phyloP scores from a whole-genome alignment of 2,797 vertebrate genomes.

The Dicrostonyx torquatus region DNA sequence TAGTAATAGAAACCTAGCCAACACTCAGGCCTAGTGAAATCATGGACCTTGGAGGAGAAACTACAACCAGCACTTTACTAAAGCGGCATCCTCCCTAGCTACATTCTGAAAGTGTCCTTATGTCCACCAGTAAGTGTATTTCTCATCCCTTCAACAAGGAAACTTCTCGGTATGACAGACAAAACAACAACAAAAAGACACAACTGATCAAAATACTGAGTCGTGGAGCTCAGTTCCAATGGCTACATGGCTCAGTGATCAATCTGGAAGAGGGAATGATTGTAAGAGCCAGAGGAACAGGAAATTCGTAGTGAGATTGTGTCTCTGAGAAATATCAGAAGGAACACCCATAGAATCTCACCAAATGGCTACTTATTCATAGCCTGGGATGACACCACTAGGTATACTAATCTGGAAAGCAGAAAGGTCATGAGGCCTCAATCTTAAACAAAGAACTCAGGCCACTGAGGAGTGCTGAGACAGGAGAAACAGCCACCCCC shows the following conservation, averaged over 20 bases:
- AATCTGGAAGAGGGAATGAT: background rate
- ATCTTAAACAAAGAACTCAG: background rate
- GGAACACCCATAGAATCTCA: background rate
- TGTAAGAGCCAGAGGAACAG: background rate
- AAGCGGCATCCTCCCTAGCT: background rate
- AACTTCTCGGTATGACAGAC: background rate
- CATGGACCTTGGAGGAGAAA: background rate
- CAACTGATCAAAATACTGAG: background rate
- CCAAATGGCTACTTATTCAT: background rate
- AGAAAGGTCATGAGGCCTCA: background rate
- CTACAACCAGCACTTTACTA: background rate
- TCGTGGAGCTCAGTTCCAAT: background rate
- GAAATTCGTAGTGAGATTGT: background rate
- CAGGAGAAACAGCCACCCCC: background rate
- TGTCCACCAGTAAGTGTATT: background rate
- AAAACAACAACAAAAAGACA: background rate
- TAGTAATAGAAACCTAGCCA: background rate
- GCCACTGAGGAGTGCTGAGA: background rate
- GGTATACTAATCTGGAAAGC: background rate
- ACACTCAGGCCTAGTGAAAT: background rate
- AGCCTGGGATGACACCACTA: background rate
- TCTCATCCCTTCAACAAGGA: background rate
- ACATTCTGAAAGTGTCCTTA: background rate
- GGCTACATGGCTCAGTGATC: background rate
- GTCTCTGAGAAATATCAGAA: background rate